Evolutionary conservation across 2,113 vertebrate species (phyloP).

Genomic region (Saccopteryx leptura): DNA sequence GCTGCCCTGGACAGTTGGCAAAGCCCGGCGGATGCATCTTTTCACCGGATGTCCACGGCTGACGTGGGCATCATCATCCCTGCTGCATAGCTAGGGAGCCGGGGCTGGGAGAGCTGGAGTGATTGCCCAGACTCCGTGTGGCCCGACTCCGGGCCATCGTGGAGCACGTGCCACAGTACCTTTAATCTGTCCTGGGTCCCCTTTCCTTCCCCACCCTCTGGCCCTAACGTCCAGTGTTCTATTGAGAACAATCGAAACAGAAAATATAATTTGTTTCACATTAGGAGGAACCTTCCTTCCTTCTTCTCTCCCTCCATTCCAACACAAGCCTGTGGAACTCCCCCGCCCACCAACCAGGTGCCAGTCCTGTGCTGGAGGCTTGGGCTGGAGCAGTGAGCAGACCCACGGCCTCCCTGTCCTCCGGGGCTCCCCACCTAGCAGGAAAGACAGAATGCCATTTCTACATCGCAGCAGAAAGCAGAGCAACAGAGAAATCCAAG

Average conservation of each 20-base stretch:
- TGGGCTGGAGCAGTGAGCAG: background rate
- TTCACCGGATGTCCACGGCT: background rate
- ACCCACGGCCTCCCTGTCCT: rapidly evolving
- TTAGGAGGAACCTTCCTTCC: background rate
- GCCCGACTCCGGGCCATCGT: background rate
- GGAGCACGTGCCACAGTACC: background rate
- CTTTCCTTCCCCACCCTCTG: background rate
- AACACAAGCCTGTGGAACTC: background rate
- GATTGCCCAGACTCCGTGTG: background rate
- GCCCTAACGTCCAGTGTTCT: background rate
- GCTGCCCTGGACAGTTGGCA: background rate
- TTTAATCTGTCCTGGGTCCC: background rate
- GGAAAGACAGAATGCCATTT: background rate
- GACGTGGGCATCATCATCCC: background rate
- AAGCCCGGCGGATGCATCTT: background rate
- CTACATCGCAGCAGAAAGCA: background rate
- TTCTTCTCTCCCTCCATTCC: background rate
- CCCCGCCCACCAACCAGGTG: background rate
- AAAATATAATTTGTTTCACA: background rate
- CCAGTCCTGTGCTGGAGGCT: background rate
- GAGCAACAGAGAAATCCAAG: background rate
- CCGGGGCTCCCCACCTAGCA: background rate
- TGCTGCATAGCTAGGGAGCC: background rate
- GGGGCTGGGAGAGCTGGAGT: background rate
- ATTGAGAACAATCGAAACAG: background rate